A percentile compares a stretch with the other conserved stretches of the same genome.
Evolutionary conservation across 2,113 vertebrate species (phyloP).

Genomic region (Antechinus stuartii): DNA sequence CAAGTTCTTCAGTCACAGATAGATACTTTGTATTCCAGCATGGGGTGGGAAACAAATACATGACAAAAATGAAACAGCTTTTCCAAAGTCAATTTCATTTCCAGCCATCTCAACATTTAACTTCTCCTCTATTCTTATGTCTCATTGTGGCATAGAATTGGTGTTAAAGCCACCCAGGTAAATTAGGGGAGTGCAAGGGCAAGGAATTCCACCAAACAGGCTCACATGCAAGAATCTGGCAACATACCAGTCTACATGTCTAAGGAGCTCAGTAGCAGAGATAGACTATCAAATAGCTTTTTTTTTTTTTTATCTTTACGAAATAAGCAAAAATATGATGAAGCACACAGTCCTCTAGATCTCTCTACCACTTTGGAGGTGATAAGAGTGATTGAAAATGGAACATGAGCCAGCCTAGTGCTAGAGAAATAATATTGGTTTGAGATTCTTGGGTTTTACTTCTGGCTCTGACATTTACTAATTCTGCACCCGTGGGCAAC

Average conservation of each 20-base stretch:
- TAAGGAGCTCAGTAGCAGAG: not conserved
- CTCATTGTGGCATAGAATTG: not conserved
- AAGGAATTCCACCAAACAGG: not conserved
- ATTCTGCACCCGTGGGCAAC: not conserved
- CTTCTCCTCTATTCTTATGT: not conserved
- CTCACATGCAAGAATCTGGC: not conserved
- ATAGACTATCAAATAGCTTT: not conserved
- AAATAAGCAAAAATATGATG: not conserved
- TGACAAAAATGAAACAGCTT: not conserved
- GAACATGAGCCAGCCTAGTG: fast-evolving
- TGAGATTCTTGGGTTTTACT: not conserved
- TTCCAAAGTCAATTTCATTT: not conserved
- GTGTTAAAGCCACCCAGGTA: not conserved
- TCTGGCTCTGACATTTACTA: not conserved
- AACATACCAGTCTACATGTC: not conserved
- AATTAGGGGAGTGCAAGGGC: not conserved
- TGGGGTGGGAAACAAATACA: not conserved
- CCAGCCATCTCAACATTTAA: not conserved
- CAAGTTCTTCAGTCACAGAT: not conserved
- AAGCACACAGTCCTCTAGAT: not conserved
- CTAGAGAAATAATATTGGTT: not conserved
- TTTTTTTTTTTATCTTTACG: not conserved
- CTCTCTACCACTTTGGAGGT: not conserved
- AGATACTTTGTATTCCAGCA: not conserved
- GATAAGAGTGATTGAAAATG: not conserved